Conservation (phyloP, 2,797 vertebrate genomes). For the Distichodus sexfasciatus region DNA sequence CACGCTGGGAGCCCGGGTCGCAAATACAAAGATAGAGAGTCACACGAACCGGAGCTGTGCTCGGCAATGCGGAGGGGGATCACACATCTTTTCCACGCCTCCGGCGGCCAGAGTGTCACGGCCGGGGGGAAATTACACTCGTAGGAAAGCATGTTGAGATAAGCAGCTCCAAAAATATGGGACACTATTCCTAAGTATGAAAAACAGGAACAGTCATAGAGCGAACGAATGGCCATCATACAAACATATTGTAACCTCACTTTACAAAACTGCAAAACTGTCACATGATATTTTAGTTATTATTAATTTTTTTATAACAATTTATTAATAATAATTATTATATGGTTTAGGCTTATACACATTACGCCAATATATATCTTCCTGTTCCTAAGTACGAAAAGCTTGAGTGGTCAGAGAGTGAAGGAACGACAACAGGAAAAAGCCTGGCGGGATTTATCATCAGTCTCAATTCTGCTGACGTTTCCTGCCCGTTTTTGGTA, state of each 20-base stretch:
- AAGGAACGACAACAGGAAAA: background rate
- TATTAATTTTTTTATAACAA: too few relatives aligned
- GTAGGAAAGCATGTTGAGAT: conserved; percentile 9
- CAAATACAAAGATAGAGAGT: conserved; percentile 51
- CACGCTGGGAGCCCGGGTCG: conserved; percentile 52
- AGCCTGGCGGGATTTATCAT: background rate
- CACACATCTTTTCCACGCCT: background rate
- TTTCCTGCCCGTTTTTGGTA: background rate
- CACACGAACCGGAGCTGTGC: conserved; percentile 50
- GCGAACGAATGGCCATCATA: too few relatives aligned
- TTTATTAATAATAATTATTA: too few relatives aligned
- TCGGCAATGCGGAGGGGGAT: conserved; percentile 32
- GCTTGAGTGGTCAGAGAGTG: background rate
- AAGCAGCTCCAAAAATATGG: conserved; percentile 25
- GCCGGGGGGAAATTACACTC: conserved; percentile 52
- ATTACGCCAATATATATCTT: too few relatives aligned
- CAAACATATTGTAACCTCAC: too few relatives aligned
- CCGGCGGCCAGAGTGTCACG: background rate
- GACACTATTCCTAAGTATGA: conserved; percentile 48
- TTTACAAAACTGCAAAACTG: too few relatives aligned
- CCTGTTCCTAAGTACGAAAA: conserved; percentile 51
- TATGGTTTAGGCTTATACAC: too few relatives aligned
- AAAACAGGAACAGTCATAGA: conserved; percentile 1
- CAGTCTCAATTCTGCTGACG: background rate
- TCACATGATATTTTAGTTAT: too few relatives aligned